These are phyloP conservation scores for Phyllostomus hastatus DNA, from an alignment of 2,113 vertebrate genomes.

Conservation along the genomic window DNA sequence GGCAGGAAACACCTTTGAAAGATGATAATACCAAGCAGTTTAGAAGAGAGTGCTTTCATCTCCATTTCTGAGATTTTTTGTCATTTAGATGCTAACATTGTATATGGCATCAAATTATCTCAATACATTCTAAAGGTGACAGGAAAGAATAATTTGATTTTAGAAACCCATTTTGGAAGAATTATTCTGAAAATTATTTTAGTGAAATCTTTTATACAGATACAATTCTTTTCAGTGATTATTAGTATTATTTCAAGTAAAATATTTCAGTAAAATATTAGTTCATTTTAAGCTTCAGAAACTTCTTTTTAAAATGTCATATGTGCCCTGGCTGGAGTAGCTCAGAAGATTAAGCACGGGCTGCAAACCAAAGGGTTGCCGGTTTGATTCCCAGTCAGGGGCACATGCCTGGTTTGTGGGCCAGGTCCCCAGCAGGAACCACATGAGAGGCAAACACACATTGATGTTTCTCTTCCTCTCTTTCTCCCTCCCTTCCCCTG, in stretches of 20 bases:
- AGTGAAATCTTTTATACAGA: neutral
- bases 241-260: neutral
- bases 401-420: too few relatives aligned
- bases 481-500: too few relatives aligned
- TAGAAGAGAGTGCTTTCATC: constrained; percentile 12
- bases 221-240: neutral
- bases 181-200: constrained; percentile 5
- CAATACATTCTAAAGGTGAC: neutral
- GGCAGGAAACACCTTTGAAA: constrained; percentile 53
- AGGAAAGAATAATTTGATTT: neutral
- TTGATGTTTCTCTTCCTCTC: too few relatives aligned
- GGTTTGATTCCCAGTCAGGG: too few relatives aligned
- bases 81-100: neutral
- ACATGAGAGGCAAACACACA: too few relatives aligned
- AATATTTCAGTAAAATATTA: neutral
- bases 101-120: neutral
- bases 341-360: too few relatives aligned
- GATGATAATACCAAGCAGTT: neutral
- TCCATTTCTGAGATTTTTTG: neutral
- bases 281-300: neutral
- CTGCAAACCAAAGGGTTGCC: too few relatives aligned
- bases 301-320: neutral
- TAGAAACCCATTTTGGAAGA: constrained; percentile 5
- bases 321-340: neutral
- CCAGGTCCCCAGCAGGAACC: too few relatives aligned